Base-by-base conservation (phyloP, 2,797 vertebrate species). In the Hydrophis major region DNA sequence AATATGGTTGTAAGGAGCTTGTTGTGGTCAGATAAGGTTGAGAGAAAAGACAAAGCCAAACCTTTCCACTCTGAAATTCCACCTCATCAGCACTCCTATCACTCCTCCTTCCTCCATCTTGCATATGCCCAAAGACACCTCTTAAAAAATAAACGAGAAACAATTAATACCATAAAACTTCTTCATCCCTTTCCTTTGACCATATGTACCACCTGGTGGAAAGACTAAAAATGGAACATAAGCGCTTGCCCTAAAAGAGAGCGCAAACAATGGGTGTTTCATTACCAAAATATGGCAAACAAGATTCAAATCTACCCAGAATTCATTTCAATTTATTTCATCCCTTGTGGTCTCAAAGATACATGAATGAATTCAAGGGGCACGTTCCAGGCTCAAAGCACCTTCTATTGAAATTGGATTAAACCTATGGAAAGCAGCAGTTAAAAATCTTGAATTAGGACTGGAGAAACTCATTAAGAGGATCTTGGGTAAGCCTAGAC, bases 1-100 rank as follows among this genome's bases (percentile, higher is more conserved):
- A 93, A 89, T 89, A 93, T 57, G 90, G 93, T 57, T 86, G 57
- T 91, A 91, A 93, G 87, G 50, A 91, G 93, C 90, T 93, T 93
- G 90, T 86, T 90, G 87, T 91, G 86, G 63, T 91, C 93, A 91
- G 50, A 27, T 56, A 83, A 89, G 87, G 92, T 89, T 74, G 74
- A n/a, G 4, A 37, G 13, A n/a, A 16, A n/a, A 32, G 11, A 12
- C 53, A 37, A 18, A 53, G n/a, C 14, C 27, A 47, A 47, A 42
- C n/a, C 14, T 50, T 61, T 60, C 56, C 42, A 37, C 37, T 47
- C 28, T 89, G 25, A 47, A 86, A 47, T 86, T 13, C 4, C 27
- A 10, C 27, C 56, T 61, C 25, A 25, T 18, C 42, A 56, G 53
- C 20, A 7, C 25, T 32, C 47, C 50, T 4, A 1, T 5, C 13